phyloP scores from a whole-genome alignment of 2,888 invertebrate species.

The Chydorus sphaericus region DNA sequence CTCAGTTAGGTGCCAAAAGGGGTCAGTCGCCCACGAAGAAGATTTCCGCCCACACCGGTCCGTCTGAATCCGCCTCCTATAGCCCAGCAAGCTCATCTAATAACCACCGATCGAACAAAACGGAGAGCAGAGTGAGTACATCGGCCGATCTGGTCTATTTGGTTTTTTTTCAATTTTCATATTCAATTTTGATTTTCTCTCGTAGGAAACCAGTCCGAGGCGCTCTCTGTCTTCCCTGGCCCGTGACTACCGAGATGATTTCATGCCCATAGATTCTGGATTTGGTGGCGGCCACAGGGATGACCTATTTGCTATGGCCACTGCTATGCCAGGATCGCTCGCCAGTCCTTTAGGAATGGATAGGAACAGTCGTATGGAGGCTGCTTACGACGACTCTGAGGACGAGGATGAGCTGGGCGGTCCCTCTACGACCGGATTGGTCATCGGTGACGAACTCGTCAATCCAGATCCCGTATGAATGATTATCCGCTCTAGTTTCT shows the following conservation, averaged over 20 bases:
- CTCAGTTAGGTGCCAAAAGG: conserved; percentile 46
- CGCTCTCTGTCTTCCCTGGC: conserved; percentile 12
- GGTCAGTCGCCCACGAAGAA: conserved; percentile 20
- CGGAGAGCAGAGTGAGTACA: conserved; percentile 1
- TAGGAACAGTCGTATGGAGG: background rate
- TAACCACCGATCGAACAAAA: conserved; percentile 1
- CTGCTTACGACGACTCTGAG: background rate
- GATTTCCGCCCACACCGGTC: background rate
- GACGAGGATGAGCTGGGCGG: background rate
- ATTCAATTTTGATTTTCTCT: too few relatives aligned
- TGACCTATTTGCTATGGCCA: conserved; percentile 3
- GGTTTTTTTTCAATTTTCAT: too few relatives aligned
- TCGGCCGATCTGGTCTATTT: too few relatives aligned
- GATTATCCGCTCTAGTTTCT: too few relatives aligned
- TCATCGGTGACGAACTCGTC: conserved; percentile 49
- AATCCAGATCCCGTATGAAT: conserved; percentile 48
- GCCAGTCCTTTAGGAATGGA: background rate
- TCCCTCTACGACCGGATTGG: conserved; percentile 27
- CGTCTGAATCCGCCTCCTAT: conserved; percentile 12
- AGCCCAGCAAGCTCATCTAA: conserved; percentile 2
- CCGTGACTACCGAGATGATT: conserved; percentile 10
- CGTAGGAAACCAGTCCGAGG: conserved; percentile 12
- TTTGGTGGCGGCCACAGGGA: conserved; percentile 6
- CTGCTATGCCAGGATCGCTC: background rate
- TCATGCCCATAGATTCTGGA: conserved; percentile 12